A percentile compares a stretch with the other conserved stretches of the same genome.
Conservation (phyloP, 2,888 invertebrate species). For the Brachynemurus nebulosus region DNA sequence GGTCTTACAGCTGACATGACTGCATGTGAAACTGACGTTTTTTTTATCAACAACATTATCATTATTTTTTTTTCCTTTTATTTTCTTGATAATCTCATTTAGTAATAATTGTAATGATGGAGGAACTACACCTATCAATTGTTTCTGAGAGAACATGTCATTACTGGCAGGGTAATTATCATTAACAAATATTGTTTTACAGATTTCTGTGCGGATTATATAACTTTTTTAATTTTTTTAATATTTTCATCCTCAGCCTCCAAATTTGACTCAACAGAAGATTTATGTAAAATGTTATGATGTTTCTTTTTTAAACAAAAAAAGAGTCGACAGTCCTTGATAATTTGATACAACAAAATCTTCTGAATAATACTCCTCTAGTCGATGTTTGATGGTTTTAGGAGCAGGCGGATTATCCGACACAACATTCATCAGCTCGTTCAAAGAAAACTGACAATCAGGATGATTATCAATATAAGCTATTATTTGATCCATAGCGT, state of each 20-base stretch:
- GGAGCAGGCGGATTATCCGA: background rate
- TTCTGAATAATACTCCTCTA: background rate
- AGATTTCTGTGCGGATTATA: no score
- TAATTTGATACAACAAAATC: background rate
- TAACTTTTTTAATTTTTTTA: no score
- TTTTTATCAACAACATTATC: no score
- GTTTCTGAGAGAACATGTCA: background rate
- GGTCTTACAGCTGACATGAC: background rate
- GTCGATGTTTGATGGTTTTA: background rate
- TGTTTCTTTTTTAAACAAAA: background rate
- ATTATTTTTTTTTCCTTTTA: background rate
- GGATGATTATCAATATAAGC: background rate
- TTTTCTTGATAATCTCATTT: background rate
- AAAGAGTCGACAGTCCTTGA: background rate
- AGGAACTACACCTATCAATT: background rate
- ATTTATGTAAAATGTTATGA: no score
- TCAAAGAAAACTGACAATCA: background rate
- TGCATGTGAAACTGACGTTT: no score
- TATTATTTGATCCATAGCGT: background rate
- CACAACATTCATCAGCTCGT: background rate
- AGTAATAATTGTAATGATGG: background rate
- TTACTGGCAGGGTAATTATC: background rate
- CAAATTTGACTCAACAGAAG: no score
- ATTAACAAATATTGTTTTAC: background rate
- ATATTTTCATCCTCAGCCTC: no score